phyloP scores from a whole-genome alignment of 1,140 invertebrate species.

The Eriocheir sinensis region DNA sequence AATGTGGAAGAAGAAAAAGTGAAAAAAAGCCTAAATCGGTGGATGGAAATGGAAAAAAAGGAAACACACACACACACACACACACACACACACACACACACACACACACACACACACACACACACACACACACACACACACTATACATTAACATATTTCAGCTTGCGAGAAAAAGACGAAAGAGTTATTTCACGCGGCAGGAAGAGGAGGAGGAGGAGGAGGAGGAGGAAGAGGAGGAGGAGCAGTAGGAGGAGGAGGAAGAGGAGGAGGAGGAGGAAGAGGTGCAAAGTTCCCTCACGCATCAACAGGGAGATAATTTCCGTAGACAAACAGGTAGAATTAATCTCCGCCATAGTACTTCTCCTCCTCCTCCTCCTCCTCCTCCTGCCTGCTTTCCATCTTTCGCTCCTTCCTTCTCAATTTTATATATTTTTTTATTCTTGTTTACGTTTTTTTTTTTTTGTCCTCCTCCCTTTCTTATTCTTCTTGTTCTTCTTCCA shows the following conservation, averaged over 20 bases:
- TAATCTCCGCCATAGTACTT: background rate
- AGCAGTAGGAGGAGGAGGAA: background rate
- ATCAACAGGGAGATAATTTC: background rate
- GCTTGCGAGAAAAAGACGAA: background rate
- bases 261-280: no score
- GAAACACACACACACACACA: background rate
- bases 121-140: no score
- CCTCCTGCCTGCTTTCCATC: no score
- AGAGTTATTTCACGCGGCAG: background rate
- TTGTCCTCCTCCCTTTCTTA: no score
- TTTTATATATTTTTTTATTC: no score
- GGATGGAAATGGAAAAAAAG: background rate
- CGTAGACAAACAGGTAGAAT: background rate
- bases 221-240: background rate
- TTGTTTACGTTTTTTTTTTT: no score
- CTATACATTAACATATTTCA: no score
- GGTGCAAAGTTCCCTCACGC: background rate
- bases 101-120: no score
- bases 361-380: background rate
- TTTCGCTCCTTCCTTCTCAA: no score
- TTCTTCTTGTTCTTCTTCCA: no score
- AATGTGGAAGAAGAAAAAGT: background rate
- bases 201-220: background rate
- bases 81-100: no score
- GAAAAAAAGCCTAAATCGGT: no score